These are phyloP conservation scores for Xanthia icteritia DNA, from an alignment of 2,888 invertebrate species.

Conservation along the genomic window DNA sequence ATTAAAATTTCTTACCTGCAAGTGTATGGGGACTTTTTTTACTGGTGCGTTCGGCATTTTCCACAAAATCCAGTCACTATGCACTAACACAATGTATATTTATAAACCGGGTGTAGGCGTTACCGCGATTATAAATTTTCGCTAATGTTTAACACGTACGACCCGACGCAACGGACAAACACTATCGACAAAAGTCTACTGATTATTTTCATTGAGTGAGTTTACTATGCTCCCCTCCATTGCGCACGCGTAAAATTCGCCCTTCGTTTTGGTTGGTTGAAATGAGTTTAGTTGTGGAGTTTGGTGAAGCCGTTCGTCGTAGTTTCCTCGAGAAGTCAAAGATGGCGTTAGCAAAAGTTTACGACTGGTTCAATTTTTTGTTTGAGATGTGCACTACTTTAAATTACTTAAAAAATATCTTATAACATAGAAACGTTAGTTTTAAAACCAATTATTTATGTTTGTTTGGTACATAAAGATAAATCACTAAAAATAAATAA, in stretches of 20 bases:
- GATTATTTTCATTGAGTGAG: constrained; percentile 79
- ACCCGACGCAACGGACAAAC: constrained; percentile 57
- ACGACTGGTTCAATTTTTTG: background rate
- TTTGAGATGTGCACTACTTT: background rate
- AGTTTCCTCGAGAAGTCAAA: constrained; percentile 49
- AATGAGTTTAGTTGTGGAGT: constrained; percentile 28
- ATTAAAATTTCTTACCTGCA: constrained; percentile 92
- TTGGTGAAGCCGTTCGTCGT: constrained; percentile 42
- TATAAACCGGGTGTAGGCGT: constrained; percentile 83
- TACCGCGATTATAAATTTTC: constrained; percentile 74
- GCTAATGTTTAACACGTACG: constrained; percentile 62
- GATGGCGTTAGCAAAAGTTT: constrained; percentile 61
- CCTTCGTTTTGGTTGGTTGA: constrained; percentile 75
- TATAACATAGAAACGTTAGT: rapidly evolving
- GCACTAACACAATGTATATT: constrained; percentile 85
- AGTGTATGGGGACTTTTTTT: constrained; percentile 98
- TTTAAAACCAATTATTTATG: background rate
- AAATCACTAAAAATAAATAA: background rate
- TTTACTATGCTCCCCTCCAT: constrained; percentile 82
- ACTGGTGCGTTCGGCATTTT: constrained; percentile 94
- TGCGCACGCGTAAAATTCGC: constrained; percentile 85
- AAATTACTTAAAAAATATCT: background rate
- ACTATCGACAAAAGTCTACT: constrained; percentile 79
- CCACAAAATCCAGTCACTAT: constrained; percentile 79
- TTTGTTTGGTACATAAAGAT: rapidly evolving